Conservation (phyloP, 2,113 vertebrate genomes). For the Pogonocichla stellata region DNA sequence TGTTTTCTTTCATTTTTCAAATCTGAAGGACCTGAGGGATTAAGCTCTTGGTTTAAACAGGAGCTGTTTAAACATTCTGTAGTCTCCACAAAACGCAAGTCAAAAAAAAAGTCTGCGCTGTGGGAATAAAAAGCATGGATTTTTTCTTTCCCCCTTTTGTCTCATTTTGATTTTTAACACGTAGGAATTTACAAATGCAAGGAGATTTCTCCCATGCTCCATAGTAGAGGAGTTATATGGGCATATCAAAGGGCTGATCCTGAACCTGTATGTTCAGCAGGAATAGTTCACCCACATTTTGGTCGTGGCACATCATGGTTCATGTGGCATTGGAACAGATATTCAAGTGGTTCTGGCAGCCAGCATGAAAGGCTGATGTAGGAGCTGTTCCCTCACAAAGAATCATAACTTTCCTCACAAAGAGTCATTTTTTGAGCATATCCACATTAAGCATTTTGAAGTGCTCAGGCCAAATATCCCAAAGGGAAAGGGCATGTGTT, state of each 20-base stretch:
- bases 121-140: neutral
- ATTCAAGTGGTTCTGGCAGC: neutral
- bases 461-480: neutral
- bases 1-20: neutral
- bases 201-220: neutral
- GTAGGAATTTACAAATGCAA: neutral
- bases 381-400: neutral
- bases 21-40: neutral
- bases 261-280: neutral
- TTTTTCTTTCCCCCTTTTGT: neutral
- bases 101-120: neutral
- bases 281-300: neutral
- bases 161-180: neutral
- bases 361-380: neutral
- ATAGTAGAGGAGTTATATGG: neutral
- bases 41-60: neutral
- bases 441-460: neutral
- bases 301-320: neutral
- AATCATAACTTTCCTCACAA: neutral
- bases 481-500: neutral
- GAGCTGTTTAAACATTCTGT: neutral
- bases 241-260: neutral
- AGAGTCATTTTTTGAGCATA: neutral
- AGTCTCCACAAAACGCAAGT: neutral
- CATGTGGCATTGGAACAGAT: neutral